These are phyloP conservation scores for Morpho achilles DNA, from an alignment of 2,888 invertebrate species.

Conservation along the genomic window DNA sequence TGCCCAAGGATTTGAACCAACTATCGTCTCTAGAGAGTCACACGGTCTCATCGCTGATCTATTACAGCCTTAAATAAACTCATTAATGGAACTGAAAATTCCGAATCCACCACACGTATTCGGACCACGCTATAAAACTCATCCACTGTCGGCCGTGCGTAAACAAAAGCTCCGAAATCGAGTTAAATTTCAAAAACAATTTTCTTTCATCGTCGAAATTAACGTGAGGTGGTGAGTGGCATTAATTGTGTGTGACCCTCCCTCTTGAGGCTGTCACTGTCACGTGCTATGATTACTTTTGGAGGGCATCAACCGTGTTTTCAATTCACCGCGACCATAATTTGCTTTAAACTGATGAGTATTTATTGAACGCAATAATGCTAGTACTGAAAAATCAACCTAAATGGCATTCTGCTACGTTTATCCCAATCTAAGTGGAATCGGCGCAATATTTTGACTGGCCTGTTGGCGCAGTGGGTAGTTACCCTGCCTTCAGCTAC, in stretches of 20 bases:
- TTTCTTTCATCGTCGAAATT: slow-evolving; percentile 54
- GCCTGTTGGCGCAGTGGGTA: too few species aligned
- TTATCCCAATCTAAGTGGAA: too few species aligned
- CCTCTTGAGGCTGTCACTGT: slow-evolving; percentile 35
- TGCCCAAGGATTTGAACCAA: too few species aligned
- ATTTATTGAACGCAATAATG: not conserved
- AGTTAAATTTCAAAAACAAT: slow-evolving; percentile 59
- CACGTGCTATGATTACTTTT: slow-evolving; percentile 38
- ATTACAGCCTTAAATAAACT: too few species aligned
- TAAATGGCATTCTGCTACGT: too few species aligned
- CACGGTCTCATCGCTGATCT: too few species aligned
- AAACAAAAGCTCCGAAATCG: slow-evolving; percentile 43
- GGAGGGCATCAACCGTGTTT: slow-evolving; percentile 41
- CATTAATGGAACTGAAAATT: not conserved
- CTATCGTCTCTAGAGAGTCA: too few species aligned
- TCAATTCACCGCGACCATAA: slow-evolving; percentile 29
- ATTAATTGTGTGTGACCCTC: slow-evolving; percentile 65
- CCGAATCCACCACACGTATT: not conserved
- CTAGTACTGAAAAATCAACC: not conserved
- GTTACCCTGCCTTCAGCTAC: too few species aligned
- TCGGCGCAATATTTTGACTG: too few species aligned
- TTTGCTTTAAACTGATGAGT: too few species aligned
- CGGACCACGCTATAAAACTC: not conserved
- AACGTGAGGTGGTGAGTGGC: slow-evolving; percentile 52
- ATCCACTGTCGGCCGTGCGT: slow-evolving; percentile 1